These are phyloP conservation scores for Vimba vimba DNA, from an alignment of 2,113 vertebrate genomes.

Conservation along the genomic window DNA sequence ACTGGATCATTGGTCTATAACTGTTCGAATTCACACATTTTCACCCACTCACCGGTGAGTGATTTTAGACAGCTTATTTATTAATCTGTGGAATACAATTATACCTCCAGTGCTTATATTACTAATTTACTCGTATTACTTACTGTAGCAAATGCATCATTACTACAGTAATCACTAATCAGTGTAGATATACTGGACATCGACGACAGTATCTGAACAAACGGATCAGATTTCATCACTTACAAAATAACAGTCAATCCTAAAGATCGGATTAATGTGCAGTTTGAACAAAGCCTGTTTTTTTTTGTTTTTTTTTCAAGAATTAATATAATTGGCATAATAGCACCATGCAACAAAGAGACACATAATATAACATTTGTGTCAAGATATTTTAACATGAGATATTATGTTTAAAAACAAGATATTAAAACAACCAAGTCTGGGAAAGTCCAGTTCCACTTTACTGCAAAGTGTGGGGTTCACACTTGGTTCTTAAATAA, in stretches of 20 bases:
- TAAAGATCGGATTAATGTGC: background rate
- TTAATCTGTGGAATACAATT: background rate
- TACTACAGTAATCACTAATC: background rate
- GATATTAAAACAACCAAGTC: background rate
- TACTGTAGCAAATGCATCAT: background rate
- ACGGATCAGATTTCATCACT: background rate
- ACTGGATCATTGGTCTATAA: background rate
- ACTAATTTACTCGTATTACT: too few species aligned
- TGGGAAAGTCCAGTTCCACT: background rate
- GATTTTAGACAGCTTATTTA: too few species aligned
- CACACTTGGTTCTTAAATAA: slow-evolving; percentile 25
- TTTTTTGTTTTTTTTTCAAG: background rate
- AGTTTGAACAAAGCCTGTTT: background rate
- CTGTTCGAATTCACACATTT: background rate
- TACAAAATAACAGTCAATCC: background rate
- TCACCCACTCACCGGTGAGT: background rate
- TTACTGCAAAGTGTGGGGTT: background rate
- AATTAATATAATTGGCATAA: background rate
- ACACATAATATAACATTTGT: background rate
- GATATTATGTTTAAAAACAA: background rate
- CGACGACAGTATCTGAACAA: background rate
- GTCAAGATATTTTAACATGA: background rate
- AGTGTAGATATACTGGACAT: background rate
- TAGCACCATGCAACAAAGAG: background rate
- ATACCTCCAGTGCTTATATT: too few species aligned